phyloP scores from a whole-genome alignment of 2,113 vertebrate species.

The Macheiramphus alcinus region DNA sequence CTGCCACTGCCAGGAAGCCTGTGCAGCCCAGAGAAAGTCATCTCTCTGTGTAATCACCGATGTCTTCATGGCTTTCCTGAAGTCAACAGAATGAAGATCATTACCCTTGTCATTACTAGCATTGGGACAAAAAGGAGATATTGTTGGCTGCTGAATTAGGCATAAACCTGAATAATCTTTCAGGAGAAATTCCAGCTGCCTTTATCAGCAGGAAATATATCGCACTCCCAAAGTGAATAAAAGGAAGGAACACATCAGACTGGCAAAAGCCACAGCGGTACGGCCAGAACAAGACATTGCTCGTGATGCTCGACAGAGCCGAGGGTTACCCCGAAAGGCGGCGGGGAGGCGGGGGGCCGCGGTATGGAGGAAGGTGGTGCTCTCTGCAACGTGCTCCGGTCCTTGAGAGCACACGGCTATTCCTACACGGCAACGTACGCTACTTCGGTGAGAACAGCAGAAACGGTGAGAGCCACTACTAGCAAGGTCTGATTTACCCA shows the following conservation, averaged over 20 bases:
- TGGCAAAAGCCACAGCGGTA: background rate
- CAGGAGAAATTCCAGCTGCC: background rate
- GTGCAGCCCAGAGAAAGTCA: background rate
- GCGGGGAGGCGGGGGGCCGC: rapidly evolving
- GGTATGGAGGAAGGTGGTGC: background rate
- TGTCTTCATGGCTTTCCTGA: background rate
- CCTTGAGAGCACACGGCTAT: rapidly evolving
- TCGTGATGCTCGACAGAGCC: rapidly evolving
- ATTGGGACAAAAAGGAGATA: background rate
- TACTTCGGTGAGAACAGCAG: rapidly evolving
- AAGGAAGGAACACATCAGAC: background rate
- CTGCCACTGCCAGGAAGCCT: background rate
- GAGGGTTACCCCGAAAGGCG: rapidly evolving
- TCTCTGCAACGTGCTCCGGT: rapidly evolving
- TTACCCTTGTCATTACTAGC: background rate
- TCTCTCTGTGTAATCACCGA: background rate
- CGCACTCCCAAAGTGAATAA: background rate
- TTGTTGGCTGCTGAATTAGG: background rate
- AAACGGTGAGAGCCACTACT: rapidly evolving
- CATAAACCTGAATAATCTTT: background rate
- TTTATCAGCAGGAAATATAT: background rate
- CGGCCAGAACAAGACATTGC: rapidly evolving
- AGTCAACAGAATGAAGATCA: background rate
- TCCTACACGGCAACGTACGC: rapidly evolving
- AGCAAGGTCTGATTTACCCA: rapidly evolving